Percentiles rank a stretch among this genome's conserved stretches.
Conservation (phyloP, 2,113 vertebrate genomes). For the Hippocampus guttulatus region DNA sequence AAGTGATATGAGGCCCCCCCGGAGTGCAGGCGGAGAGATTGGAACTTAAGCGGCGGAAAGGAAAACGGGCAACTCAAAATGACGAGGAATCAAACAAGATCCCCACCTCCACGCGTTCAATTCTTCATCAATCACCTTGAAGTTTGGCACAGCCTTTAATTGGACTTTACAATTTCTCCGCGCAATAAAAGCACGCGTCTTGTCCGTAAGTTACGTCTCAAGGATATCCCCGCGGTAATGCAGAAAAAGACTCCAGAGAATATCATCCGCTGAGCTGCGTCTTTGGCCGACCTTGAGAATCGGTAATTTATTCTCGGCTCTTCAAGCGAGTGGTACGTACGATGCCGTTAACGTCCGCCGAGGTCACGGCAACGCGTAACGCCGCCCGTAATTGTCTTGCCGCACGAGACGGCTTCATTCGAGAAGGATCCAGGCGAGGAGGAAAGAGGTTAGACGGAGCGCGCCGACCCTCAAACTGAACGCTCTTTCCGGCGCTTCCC, state of each 20-base stretch:
- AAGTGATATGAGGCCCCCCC: not conserved
- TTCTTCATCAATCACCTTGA: not conserved
- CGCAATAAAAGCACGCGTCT: constrained; percentile 7
- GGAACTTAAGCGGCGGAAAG: not conserved
- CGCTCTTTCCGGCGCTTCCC: not conserved
- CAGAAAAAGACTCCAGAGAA: constrained; percentile 39
- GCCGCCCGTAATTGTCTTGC: constrained; percentile 27
- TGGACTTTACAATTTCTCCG: constrained; percentile 13
- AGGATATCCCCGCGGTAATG: constrained; percentile 28
- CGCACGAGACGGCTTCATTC: constrained; percentile 14
- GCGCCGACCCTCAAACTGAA: not conserved
- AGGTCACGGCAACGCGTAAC: constrained; percentile 26
- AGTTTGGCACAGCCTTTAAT: not conserved
- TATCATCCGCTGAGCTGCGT: constrained; percentile 28
- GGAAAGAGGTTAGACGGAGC: constrained; percentile 7
- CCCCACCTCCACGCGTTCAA: not conserved
- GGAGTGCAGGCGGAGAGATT: not conserved
- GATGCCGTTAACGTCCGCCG: constrained; percentile 41
- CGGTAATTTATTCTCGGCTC: constrained; percentile 48
- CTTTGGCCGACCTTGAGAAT: constrained; percentile 52
- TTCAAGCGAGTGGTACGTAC: constrained; percentile 26
- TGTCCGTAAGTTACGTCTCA: constrained; percentile 18
- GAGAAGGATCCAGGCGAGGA: not conserved
- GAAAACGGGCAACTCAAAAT: not conserved
- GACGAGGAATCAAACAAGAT: not conserved